These are phyloP conservation scores for Drosophila borborema DNA, from an alignment of 2,888 invertebrate genomes.

Conservation along the genomic window DNA sequence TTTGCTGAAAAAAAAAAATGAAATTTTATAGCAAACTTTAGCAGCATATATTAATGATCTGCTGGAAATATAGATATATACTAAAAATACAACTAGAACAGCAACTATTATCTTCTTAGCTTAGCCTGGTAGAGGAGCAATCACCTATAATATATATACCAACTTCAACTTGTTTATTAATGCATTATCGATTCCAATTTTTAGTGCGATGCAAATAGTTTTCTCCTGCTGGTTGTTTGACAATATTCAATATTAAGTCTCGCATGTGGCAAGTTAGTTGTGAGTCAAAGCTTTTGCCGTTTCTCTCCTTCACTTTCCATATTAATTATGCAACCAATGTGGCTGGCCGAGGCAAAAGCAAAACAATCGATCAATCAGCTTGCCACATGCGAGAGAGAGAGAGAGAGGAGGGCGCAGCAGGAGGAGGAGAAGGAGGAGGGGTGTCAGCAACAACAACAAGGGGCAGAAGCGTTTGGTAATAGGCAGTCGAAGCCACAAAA, in stretches of 20 bases:
- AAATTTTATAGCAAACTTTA: not conserved
- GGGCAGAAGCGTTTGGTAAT: conserved; percentile 73
- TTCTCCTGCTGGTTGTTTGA: conserved; percentile 45
- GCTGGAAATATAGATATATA: too few species aligned
- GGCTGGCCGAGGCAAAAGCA: conserved; percentile 38
- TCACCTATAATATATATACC: not conserved
- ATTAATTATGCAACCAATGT: conserved; percentile 75
- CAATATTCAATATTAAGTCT: conserved; percentile 50
- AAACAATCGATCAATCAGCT: conserved; percentile 74
- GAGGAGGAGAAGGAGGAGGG: too few species aligned
- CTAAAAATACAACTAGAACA: too few species aligned
- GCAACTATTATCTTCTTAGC: not conserved
- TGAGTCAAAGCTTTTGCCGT: conserved; percentile 20
- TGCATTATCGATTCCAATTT: conserved; percentile 60
- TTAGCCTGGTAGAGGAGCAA: not conserved
- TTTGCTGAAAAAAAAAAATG: not conserved
- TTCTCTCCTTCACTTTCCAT: conserved; percentile 62
- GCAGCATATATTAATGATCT: too few species aligned
- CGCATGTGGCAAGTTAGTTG: conserved; percentile 58
- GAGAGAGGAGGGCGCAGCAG: not conserved
- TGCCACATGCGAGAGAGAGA: conserved; percentile 57
- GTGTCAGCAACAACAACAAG: conserved; percentile 28
- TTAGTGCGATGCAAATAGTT: conserved; percentile 54
- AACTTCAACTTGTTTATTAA: conserved; percentile 12
- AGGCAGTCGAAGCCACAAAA: conserved; percentile 70